Evolutionary conservation across 2,797 vertebrate species (phyloP), one percentile per base, ranked within the genome.

Genomic region (Hoplostethus mediterraneus): DNA sequence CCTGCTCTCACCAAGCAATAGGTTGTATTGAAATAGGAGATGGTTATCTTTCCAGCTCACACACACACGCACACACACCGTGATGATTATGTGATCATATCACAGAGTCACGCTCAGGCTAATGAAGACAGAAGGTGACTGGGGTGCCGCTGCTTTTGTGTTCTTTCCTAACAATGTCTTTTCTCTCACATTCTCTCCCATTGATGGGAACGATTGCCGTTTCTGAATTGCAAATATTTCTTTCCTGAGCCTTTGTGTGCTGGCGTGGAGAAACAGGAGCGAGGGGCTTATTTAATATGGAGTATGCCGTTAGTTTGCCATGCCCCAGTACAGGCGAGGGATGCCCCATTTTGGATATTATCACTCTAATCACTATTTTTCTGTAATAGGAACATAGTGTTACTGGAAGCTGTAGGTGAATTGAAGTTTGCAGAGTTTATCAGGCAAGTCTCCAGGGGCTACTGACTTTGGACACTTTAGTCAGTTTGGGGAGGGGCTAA

Each of bases 21-120:
- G 25, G 31, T 80, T 47, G 64, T 69, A 62, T 88, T 87, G 86
- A 90, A 90, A 87, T 60, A 54, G 28, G 69, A 88, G 88, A 90
- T 85, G 74, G 28, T 67, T 78, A 75, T 82, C 83, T 71, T 66
- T 25, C 36, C 12, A n/a, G 17, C 62, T 38, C 45, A 7, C 60
- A 14, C 44, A 16, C 44, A n/a, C 60, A 48, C 48, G 62, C 74
- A 80, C 71, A 55, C 67, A 28, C 60, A 47, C 57, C 16, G 8
- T 40, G 71, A 77, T 85, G 59, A 87, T 83, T 69, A 61, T 78
- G 62, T 86, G 73, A 83, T 89, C 30, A 40, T 75, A 81, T 81
- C 73, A 75, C 49, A 45, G 53, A 78, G 70, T 81, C 77, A 74
- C n/a, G n/a, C 53, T 63, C 48, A 49, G 25, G 70, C 57, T 83